Base-by-base conservation (phyloP, 2,888 invertebrate species). In the Drosophila multiciliata region DNA sequence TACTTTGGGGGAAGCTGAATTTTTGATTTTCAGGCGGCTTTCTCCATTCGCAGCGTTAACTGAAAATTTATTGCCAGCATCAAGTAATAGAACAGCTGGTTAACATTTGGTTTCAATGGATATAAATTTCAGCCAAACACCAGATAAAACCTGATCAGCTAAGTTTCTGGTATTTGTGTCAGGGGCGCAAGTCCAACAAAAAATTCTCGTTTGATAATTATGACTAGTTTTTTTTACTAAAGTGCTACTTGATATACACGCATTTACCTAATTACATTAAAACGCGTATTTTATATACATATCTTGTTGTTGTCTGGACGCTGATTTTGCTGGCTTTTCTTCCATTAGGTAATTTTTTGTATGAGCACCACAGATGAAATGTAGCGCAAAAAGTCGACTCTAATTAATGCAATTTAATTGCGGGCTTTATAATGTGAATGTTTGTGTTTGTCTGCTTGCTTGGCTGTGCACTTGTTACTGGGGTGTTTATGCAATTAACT, bases 371-470 rank as follows among this genome's bases (percentile, higher is more conserved):
- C 15, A 45, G 23, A 45, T 45, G 45, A 84, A 76, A 87, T 83
- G 90, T 87, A 80, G 75, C 74, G 71, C 87, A 90, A 80, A 79
- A 75, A 90, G 75, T 75, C 82, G 87, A 70, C 64, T 66, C 55
- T 80, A 90, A 89, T 85, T 86, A 90, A 89, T 87, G 89, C 78
- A 81, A 64, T 85, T 90, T 87, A 90, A 87, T 85, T 89, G 69
- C 70, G 35, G 69, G 60, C 38, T 49, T 8, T 68, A 59, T 17
- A 45, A 20, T 60, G 49, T 54, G 73, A 45, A 8, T 65, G 65
- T 45, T 45, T 45, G 52, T 64, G 72, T 60, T 45, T 53, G 57
- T 64, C 32, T 29, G 59, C 45, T 54, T 49, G 23, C 36, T 40
- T 65, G 52, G 60, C 40, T 66, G 50, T 45, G 57, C 42, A 60